Evolutionary conservation across 1,140 invertebrate species (phyloP).

Genomic region (Eulimnadia texana): DNA sequence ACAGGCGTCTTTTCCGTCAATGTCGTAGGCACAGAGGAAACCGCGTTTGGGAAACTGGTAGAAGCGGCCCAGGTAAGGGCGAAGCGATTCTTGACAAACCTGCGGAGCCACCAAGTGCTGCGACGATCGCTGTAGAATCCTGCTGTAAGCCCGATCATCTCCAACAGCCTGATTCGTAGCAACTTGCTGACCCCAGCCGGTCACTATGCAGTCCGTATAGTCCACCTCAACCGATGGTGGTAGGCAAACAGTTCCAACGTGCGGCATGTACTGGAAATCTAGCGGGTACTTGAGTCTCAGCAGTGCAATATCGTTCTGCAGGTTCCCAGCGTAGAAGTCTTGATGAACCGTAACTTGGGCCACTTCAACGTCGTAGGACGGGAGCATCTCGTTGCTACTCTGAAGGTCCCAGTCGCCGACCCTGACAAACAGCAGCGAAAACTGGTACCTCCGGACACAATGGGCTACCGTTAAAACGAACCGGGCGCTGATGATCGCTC

Average conservation of each 20-base stretch:
- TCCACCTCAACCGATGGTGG: constrained; percentile 2
- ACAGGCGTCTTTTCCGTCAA: constrained; percentile 10
- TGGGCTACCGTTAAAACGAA: not conserved
- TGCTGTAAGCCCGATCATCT: constrained; percentile 3
- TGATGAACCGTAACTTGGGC: not conserved
- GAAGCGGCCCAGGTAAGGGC: constrained; percentile 5
- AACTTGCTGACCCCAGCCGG: constrained; percentile 13
- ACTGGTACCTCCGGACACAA: constrained; percentile 3
- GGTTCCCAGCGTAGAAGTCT: constrained; percentile 18
- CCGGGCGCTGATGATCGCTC: not conserved
- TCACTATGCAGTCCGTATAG: constrained; percentile 6
- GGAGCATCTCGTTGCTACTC: not conserved
- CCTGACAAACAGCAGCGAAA: not conserved
- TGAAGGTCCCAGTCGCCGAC: not conserved
- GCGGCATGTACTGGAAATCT: constrained; percentile 4
- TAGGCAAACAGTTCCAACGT: constrained; percentile 12
- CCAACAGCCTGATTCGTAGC: not conserved
- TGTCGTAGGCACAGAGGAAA: constrained; percentile 13
- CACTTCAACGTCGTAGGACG: constrained; percentile 2
- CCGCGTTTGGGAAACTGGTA: constrained; percentile 11
- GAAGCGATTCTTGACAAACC: not conserved
- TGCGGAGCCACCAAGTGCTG: not conserved
- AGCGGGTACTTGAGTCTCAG: constrained; percentile 5
- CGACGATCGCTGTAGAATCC: not conserved
- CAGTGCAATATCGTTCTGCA: constrained; percentile 13